Evolutionary conservation across 2,888 invertebrate species (phyloP), one percentile per base, ranked within the genome.

Genomic region (Heteromyza rotundicornis): DNA sequence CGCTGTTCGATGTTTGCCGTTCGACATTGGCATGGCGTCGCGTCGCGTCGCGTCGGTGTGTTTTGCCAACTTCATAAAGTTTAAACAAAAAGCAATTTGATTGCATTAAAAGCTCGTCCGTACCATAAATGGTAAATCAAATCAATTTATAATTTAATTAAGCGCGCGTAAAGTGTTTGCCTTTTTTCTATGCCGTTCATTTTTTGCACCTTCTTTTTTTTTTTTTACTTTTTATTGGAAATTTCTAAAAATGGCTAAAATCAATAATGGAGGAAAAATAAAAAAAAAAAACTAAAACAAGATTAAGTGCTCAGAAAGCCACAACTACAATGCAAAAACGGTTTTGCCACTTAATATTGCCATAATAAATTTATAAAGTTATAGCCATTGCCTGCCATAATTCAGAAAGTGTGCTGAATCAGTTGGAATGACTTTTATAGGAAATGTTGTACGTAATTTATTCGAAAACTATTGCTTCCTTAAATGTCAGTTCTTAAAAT

Each of bases 41-140:
- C 58, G 40, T 60, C 57, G 22, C 23, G 36, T 16, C 19, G 47
- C 32, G 32, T 40, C 40, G 40, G 10, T 40, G 40, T n/a, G 19
- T 35, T 50, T 36, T 54, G 49, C 22, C n/a, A 58, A 52, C 52
- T 58, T 51, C 51, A 52, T 54, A 16, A 44, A 54, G 10, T 54
- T 40, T 27, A n/a, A 35, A 19, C 59, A 27, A 17, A 5, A 52
- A 24, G 27, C 10, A 27, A 27, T 7, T 7, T 10, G 27, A 7
- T 27, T 27, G 27, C 27, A 10, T 27, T 27, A 27, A 27, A 27
- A 5, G 27, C 7, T 27, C n/a, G n/a, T 12, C 10, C 49, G n/a
- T 17, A 32, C 58, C 58, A 36, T 56, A 65, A 60, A 52, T 55
- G 64, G 57, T 50, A 56, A 62, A 55, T 60, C 60, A 51, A 62